These are phyloP conservation scores for Semaprochilodus insignis DNA, from an alignment of 2,797 vertebrate genomes.

Conservation along the genomic window DNA sequence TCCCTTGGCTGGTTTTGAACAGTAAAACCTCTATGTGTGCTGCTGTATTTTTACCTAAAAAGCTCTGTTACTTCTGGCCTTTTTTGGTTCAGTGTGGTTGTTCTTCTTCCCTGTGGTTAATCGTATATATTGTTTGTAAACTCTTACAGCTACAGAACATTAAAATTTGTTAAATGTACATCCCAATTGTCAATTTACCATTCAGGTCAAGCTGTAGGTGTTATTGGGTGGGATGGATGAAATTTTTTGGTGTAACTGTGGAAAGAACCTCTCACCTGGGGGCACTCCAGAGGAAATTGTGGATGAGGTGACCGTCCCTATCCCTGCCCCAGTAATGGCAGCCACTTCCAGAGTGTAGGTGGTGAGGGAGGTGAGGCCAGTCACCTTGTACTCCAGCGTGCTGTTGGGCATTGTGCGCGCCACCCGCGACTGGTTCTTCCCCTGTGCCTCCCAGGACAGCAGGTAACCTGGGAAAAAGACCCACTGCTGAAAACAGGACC, in stretches of 20 bases:
- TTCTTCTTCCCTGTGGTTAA: too few species aligned
- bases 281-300: constrained; percentile 96
- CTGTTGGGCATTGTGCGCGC: constrained; percentile 81
- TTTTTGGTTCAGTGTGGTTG: too few species aligned
- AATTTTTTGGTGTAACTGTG: background rate
- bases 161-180: too few species aligned
- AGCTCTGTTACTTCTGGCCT: too few species aligned
- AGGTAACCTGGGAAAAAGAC: constrained; percentile 82
- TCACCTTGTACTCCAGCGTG: constrained; percentile 89
- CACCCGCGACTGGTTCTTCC: constrained; percentile 80
- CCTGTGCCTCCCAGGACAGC: constrained; percentile 90
- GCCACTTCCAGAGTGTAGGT: constrained; percentile 91
- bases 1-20: too few species aligned
- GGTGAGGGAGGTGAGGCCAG: constrained; percentile 89
- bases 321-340: constrained; percentile 83
- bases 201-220: background rate
- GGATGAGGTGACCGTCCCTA: constrained; percentile 83
- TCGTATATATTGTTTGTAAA: too few species aligned
- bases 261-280: constrained; percentile 81
- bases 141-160: too few species aligned
- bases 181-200: too few species aligned
- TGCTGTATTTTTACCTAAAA: too few species aligned
- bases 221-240: background rate
- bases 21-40: too few species aligned
- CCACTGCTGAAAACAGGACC: constrained; percentile 5